A percentile compares a stretch with the other conserved stretches of the same genome.
These are phyloP conservation scores for Camponotus fellah DNA, from an alignment of 2,888 invertebrate species.

Conservation along the genomic window DNA sequence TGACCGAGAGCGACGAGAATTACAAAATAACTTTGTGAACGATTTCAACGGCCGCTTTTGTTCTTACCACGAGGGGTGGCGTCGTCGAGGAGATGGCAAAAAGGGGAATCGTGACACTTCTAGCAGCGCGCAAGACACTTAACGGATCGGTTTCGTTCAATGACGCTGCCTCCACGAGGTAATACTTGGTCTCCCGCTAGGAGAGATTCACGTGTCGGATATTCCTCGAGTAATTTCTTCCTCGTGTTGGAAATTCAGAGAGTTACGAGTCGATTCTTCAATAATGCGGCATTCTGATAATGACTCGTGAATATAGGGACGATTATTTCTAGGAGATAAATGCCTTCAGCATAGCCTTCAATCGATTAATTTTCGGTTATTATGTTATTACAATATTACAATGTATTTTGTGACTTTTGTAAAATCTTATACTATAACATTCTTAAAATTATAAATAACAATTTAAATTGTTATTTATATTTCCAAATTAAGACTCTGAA, in stretches of 20 bases:
- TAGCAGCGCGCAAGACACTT: slow-evolving; percentile 44
- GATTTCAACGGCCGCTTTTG: slow-evolving; percentile 55
- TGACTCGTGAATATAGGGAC: not conserved
- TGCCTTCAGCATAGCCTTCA: not conserved
- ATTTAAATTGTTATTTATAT: not conserved
- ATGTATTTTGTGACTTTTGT: not conserved
- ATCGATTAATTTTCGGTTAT: not conserved
- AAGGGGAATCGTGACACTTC: slow-evolving; percentile 58
- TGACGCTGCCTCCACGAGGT: not conserved
- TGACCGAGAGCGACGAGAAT: slow-evolving; percentile 78
- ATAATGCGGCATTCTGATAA: slow-evolving; percentile 9
- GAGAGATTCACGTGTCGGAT: slow-evolving; percentile 17
- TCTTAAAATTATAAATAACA: not conserved
- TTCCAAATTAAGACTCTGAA: not conserved
- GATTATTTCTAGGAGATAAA: not conserved
- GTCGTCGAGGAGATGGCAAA: slow-evolving; percentile 8
- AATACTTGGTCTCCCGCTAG: not conserved
- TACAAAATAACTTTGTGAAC: slow-evolving; percentile 71
- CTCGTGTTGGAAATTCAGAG: not conserved
- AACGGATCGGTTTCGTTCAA: slow-evolving; percentile 51
- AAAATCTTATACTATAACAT: not conserved
- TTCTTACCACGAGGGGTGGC: not conserved
- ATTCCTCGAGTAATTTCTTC: not conserved
- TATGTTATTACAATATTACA: not conserved
- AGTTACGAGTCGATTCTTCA: not conserved